Base-by-base conservation (phyloP, 2,113 vertebrate species). In the Todiramphus chloris region DNA sequence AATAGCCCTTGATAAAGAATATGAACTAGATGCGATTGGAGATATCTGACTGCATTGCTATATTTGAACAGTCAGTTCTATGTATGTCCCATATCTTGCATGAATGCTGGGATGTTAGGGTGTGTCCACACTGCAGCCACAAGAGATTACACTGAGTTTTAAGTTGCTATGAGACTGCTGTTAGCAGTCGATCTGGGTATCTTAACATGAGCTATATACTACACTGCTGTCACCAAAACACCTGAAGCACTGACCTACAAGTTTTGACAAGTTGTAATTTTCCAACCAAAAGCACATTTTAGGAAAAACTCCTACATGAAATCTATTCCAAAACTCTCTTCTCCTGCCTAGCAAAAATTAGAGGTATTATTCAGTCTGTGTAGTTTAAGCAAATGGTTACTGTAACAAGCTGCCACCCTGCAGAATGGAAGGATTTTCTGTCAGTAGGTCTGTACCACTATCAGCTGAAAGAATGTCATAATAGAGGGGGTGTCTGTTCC, bases 401-500 rank as follows among this genome's bases (percentile, higher is more conserved):
- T 85, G 5, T 51, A 92, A 43, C 27, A 68, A 59, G 51, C 50
- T 62, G 73, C 28, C 1, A 2, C 4, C 50, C 60, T 90, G 41
- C 27, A 72, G 24, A 83, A 87, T 3, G 3, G 17, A 83, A 87
- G 7, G 5, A 12, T 43, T 75, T 67, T 66, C 1, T 25, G 9
- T 41, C 59, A 31, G 16, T 39, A 56, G 44, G 28, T 7, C 16
- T 60, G 7, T 41, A 79, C 58, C 46, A 53, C 6, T 30, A 62
- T 73, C 5, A 66, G 7, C 4, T 69, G 23, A 66, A 53, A 56
- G 75, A 82, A 35, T 24, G 66, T 53, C 18, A 19, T 74, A 51
- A 35, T 33, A 41, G 13, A 33, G 2, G 1, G 1, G 0, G 3
- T 31, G 8, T 62, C 39, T 69, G 11, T 50, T 87, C 31, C 2